Evolutionary conservation across 23 tunicate genomes (phyloP).

Genomic region (Corella eumyota): DNA sequence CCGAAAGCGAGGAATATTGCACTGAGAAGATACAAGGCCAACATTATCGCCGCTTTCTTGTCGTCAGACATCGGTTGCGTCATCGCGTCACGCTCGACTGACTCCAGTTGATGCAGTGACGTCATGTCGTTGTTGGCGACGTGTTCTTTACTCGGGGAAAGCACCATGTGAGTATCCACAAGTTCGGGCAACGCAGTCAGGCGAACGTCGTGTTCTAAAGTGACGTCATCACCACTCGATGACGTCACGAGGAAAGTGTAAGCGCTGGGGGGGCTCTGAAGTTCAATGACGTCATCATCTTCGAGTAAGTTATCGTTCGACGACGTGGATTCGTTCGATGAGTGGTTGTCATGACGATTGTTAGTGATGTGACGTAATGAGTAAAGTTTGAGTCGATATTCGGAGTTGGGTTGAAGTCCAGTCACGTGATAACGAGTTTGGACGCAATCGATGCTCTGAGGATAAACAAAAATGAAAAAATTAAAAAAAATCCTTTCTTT

Average conservation of each 20-base stretch:
- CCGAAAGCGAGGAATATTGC: slow-evolving; percentile 36
- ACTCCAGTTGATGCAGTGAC: slow-evolving; percentile 2
- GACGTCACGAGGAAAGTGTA: not conserved
- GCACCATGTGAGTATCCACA: too few relatives aligned
- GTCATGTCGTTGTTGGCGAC: not conserved
- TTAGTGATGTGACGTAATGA: too few relatives aligned
- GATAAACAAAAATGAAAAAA: too few relatives aligned
- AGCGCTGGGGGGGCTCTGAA: not conserved
- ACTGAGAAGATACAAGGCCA: slow-evolving; percentile 20
- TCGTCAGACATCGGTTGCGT: slow-evolving; percentile 11
- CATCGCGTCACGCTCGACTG: not conserved
- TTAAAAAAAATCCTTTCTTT: too few relatives aligned
- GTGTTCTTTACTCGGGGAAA: not conserved
- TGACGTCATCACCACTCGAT: not conserved
- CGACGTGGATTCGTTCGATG: too few relatives aligned
- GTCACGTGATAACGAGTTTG: slow-evolving; percentile 3
- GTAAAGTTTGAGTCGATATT: slow-evolving; percentile 7
- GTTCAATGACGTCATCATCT: not conserved
- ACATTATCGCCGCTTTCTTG: slow-evolving; percentile 12
- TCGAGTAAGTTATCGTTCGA: too few relatives aligned
- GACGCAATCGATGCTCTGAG: too few relatives aligned
- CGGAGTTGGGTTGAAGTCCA: slow-evolving; percentile 3
- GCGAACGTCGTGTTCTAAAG: too few relatives aligned
- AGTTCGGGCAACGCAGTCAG: too few relatives aligned
- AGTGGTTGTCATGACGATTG: too few relatives aligned